Evolutionary conservation across 2,888 invertebrate genomes (phyloP).

Genomic region (Leistus spinibarbis): DNA sequence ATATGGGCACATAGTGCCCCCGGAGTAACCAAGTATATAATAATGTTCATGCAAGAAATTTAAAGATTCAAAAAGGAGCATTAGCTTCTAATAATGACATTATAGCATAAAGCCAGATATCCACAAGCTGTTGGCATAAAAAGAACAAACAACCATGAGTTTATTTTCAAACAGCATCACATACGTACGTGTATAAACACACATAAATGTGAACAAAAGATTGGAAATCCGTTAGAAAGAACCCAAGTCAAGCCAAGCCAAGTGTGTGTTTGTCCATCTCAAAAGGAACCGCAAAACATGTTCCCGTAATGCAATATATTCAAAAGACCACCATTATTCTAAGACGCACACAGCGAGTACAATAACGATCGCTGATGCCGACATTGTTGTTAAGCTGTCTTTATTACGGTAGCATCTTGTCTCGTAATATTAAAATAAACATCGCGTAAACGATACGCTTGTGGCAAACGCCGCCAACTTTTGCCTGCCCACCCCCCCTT

Average conservation of each 20-base stretch:
- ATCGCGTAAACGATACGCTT: constrained; percentile 31
- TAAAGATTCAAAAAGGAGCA: neutral
- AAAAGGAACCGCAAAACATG: constrained; percentile 33
- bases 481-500: neutral
- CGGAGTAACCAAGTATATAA: too few species aligned
- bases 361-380: constrained; percentile 2
- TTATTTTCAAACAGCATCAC: constrained; percentile 34
- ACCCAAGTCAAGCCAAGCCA: neutral
- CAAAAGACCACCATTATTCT: neutral
- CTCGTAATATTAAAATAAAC: constrained; percentile 35
- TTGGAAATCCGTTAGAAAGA: constrained; percentile 21
- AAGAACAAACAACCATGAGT: constrained; percentile 22
- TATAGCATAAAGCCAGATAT: constrained; percentile 6
- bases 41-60: too few species aligned
- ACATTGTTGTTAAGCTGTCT: constrained; percentile 27
- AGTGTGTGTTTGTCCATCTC: constrained; percentile 25
- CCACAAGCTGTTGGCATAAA: constrained; percentile 18
- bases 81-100: constrained; percentile 24
- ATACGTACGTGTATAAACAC: neutral
- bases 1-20: too few species aligned
- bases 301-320: neutral
- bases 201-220: constrained; percentile 22
- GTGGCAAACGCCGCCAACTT: neutral
- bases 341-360: neutral
- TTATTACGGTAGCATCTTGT: constrained; percentile 37